Conservation (phyloP, 30 jellyfish, hydroid and myxozoan species). For the Morbakka virulenta region DNA sequence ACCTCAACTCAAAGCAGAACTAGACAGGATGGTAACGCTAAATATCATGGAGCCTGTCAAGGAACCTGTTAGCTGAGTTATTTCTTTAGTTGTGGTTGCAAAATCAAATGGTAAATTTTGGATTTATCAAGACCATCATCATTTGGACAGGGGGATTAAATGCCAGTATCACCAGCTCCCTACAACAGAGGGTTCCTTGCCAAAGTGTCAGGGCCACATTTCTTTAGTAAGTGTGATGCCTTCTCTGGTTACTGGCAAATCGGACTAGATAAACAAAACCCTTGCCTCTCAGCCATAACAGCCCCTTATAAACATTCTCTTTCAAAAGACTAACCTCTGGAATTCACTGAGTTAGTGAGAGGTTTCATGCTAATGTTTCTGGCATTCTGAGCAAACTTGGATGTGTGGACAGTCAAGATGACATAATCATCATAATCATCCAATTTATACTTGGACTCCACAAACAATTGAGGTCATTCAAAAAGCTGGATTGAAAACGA, state of each 20-base stretch:
- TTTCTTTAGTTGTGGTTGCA: constrained; percentile 16
- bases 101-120: constrained; percentile 62
- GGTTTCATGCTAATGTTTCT: constrained; percentile 22
- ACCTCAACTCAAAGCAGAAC: constrained; percentile 28
- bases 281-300: neutral
- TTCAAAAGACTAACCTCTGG: constrained; percentile 15
- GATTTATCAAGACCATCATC: constrained; percentile 43
- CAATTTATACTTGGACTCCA: too few species aligned
- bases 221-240: constrained; percentile 31
- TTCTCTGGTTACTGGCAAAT: constrained; percentile 24
- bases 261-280: constrained; percentile 13
- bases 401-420: constrained; percentile 54
- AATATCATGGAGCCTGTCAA: constrained; percentile 41
- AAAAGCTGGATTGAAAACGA: neutral
- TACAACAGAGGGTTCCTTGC: constrained; percentile 31
- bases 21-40: constrained; percentile 40
- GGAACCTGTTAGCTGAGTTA: constrained; percentile 51
- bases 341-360: constrained; percentile 19
- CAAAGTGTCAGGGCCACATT: constrained; percentile 4
- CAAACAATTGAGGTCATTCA: neutral
- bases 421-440: constrained; percentile 57
- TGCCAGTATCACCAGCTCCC: constrained; percentile 42
- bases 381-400: constrained; percentile 41
- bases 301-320: constrained; percentile 5
- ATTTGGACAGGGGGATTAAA: constrained; percentile 21